Evolutionary conservation across 2,888 invertebrate species (phyloP), one percentile per base, ranked within the genome.

Genomic region (Strigamia maritima): DNA sequence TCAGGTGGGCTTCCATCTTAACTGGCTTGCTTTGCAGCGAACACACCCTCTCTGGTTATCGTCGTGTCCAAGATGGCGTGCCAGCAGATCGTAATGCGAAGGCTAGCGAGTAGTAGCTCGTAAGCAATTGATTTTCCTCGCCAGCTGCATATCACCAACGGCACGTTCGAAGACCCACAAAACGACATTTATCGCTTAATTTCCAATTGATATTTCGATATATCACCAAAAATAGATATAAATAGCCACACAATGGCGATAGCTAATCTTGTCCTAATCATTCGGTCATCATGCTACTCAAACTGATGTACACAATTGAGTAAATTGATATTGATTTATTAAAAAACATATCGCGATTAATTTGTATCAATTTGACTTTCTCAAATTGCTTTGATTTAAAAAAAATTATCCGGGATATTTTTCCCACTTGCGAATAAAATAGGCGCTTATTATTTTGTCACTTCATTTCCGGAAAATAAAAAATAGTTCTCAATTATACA

Each of bases 1-100:
- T 54, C n/a, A 54, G 54, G 54, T 54, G 54, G 54, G 54, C 54
- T 54, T 54, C 54, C 54, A 54, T 54, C 54, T 54, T 54, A 54
- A 54, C 54, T 54, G 54, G 7, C 16, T 54, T 54, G 54, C 22
- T 22, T 3, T 54, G 54, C 54, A 54, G 54, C 54, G 54, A 54
- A 54, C 19, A 54, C 54, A 54, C 54, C 54, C 54, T 54, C 54
- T 3, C 19, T 3, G 54, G 54, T 54, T 54, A 54, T 54, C 54
- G 54, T 54, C 54, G 19, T 54, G 54, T 22, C 54, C 54, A 54
- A 54, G 54, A 54, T 54, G 54, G 54, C 54, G 54, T 54, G 54
- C 54, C 19, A 19, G 54, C 54, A 54, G 54, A 16, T 22, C 54
- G 22, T 54, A 54, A 54, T 54, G 54, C 54, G 54, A 54, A 19